A percentile compares a stretch with the other conserved stretches of the same genome.
Evolutionary conservation across 2,113 vertebrate genomes (phyloP).

Genomic region (Hippocampus guttulatus): DNA sequence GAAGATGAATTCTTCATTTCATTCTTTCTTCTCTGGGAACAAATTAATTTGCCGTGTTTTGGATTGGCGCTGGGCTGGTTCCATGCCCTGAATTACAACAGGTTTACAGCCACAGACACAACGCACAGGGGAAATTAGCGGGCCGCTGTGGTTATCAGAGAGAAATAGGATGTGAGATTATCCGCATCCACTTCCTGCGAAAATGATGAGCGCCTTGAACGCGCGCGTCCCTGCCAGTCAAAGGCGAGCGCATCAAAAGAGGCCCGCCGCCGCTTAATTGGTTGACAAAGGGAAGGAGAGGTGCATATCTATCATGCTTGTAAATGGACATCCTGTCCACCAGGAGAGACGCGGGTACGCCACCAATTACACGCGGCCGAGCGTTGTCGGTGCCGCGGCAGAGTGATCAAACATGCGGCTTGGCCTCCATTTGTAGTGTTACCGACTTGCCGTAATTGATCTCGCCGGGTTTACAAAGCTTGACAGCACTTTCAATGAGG

Average conservation of each 20-base stretch:
- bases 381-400: conserved; percentile 34
- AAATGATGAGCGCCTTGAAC: conserved; percentile 58
- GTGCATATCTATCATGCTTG: conserved; percentile 17
- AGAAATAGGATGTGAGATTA: conserved; percentile 50
- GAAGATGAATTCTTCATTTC: conserved; percentile 2
- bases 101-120: conserved; percentile 57
- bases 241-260: conserved; percentile 26
- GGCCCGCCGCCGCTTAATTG: conserved; percentile 38
- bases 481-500: conserved; percentile 51
- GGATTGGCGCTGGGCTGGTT: conserved; percentile 33
- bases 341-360: conserved; percentile 10
- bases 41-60: conserved; percentile 32
- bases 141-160: conserved; percentile 41
- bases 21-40: conserved; percentile 10
- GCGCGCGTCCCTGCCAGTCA: conserved; percentile 53
- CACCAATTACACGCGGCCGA: conserved; percentile 52
- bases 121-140: conserved; percentile 60
- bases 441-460: conserved; percentile 58
- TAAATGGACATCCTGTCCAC: conserved; percentile 27
- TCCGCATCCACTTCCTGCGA: conserved; percentile 56
- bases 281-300: conserved; percentile 31
- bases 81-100: conserved; percentile 58
- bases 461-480: conserved; percentile 49
- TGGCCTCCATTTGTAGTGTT: conserved; percentile 39
- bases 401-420: conserved; percentile 36